Evolutionary conservation across 2,888 invertebrate genomes (phyloP).

Genomic region (Pycnomerus fuliginosus): DNA sequence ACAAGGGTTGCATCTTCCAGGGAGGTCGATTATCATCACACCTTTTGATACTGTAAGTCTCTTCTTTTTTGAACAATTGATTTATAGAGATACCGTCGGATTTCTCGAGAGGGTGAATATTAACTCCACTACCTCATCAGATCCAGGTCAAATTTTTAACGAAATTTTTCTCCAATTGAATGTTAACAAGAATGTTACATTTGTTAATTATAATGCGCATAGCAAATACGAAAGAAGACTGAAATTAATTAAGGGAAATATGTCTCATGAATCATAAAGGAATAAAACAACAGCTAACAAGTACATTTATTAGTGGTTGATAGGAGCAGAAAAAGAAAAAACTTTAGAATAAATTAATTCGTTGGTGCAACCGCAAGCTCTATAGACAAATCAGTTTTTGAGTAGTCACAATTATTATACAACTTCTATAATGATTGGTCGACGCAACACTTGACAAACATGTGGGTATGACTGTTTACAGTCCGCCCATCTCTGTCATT

Average conservation of each 20-base stretch:
- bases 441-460: conserved; percentile 28
- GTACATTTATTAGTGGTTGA: conserved; percentile 13
- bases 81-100: conserved; percentile 44
- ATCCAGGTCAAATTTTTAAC: not conserved
- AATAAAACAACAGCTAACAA: conserved; percentile 15
- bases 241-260: conserved; percentile 23
- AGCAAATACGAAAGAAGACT: conserved; percentile 15
- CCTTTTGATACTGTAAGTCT: conserved; percentile 42
- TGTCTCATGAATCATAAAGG: conserved; percentile 18
- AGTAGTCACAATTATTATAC: conserved; percentile 29
- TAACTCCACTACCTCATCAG: conserved; percentile 14
- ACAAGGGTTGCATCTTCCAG: conserved; percentile 42
- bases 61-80: conserved; percentile 36
- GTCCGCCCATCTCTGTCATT: conserved; percentile 32
- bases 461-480: conserved; percentile 30
- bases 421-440: conserved; percentile 30
- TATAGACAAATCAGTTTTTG: conserved; percentile 33
- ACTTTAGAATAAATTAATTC: conserved; percentile 27
- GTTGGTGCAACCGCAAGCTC: conserved; percentile 23
- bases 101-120: conserved; percentile 22
- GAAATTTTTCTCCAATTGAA: not conserved
- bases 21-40: conserved; percentile 48
- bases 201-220: conserved; percentile 20
- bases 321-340: conserved; percentile 12
- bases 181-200: conserved; percentile 22